phyloP scores from a whole-genome alignment of 2,888 invertebrate genomes.

The Platycnemis pennipes region DNA sequence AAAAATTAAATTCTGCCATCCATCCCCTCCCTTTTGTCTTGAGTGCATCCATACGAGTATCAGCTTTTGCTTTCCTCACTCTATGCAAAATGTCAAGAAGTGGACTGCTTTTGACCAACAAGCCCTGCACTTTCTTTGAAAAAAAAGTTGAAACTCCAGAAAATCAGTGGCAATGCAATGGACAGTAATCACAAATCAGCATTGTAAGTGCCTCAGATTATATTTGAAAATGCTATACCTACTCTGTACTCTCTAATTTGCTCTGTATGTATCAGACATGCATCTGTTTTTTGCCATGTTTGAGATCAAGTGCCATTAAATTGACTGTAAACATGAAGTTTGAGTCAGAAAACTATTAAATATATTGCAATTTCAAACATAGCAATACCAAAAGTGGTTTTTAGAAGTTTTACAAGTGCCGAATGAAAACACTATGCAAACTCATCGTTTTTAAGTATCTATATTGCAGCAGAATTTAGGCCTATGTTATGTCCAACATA shows the following conservation, averaged over 20 bases:
- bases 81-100: neutral
- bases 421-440: too few species aligned
- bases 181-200: neutral
- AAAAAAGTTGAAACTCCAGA: neutral
- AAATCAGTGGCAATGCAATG: neutral
- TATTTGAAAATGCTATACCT: neutral
- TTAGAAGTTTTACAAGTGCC: neutral
- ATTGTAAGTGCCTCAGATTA: neutral
- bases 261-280: neutral
- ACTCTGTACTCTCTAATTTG: neutral
- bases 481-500: too few species aligned
- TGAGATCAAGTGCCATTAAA: constrained; percentile 45
- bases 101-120: neutral
- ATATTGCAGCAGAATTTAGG: too few species aligned
- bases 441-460: too few species aligned
- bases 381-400: neutral
- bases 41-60: neutral
- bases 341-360: neutral
- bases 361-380: neutral
- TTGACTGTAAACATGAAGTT: constrained; percentile 11
- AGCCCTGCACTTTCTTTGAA: neutral
- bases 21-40: neutral
- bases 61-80: neutral
- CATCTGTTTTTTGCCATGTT: constrained; percentile 2
- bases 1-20: neutral